A percentile compares a stretch with the other conserved stretches of the same genome.
These are phyloP conservation scores for Orientallactaga bullata DNA, from an alignment of 2,113 vertebrate species.

Conservation along the genomic window DNA sequence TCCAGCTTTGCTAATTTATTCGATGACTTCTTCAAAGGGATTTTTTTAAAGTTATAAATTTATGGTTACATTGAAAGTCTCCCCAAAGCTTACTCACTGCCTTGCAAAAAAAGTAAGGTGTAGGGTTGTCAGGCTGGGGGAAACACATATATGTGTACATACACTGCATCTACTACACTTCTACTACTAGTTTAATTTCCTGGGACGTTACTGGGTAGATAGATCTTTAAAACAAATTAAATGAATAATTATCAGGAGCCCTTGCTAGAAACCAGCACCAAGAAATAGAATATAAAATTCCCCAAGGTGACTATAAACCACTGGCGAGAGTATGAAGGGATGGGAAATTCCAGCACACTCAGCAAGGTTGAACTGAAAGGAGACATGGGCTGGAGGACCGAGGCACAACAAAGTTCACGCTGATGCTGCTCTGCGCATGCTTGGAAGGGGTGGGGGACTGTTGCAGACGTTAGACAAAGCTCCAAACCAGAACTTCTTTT, in stretches of 20 bases:
- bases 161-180: not conserved
- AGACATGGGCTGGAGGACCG: not conserved
- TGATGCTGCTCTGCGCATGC: no score
- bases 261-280: conserved; percentile 64
- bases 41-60: conserved; percentile 83
- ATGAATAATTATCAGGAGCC: conserved; percentile 74
- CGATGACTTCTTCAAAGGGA: conserved; percentile 87
- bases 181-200: conserved; percentile 70
- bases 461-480: not conserved
- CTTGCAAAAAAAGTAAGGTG: conserved; percentile 71
- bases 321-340: conserved; percentile 74
- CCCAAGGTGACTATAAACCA: conserved; percentile 76
- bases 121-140: conserved; percentile 75
- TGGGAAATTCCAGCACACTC: conserved; percentile 51
- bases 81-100: conserved; percentile 80
- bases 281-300: conserved; percentile 72
- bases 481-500: conserved; percentile 76
- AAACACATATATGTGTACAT: not conserved
- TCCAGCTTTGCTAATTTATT: conserved; percentile 89
- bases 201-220: conserved; percentile 74
- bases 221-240: conserved; percentile 82
- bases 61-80: conserved; percentile 84
- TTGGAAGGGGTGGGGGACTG: no score
- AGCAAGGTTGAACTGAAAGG: conserved; percentile 70
- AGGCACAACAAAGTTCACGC: rapidly evolving